Evolutionary conservation across 2,797 vertebrate species (phyloP), one percentile per base, ranked within the genome.

Genomic region (Sebastes minor): DNA sequence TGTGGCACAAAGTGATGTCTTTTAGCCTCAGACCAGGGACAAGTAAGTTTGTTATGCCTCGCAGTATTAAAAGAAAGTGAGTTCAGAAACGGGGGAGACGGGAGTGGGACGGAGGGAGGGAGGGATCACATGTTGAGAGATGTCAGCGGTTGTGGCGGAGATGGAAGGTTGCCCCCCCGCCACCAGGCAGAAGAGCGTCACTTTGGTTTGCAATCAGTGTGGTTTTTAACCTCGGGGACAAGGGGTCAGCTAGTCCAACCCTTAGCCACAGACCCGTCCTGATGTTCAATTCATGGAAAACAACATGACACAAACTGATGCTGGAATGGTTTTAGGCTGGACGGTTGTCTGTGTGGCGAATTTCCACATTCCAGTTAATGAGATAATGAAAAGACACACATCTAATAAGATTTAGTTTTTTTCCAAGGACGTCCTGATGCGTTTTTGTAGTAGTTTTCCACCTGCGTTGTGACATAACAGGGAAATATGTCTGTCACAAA

Each of bases 101-200:
- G 53, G 81, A 63, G 65, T 62, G 79, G 76, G 86, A 87, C 1
- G 53, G 62, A 74, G 79, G 80, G 73, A 71, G 86, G 78, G 87
- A 67, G 74, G 9, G 87, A 94, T 95, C 93, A 93, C 92, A 92
- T 93, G 90, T 89, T 92, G 80, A 69, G 89, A 89, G 86, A 88
- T 93, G 94, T 94, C 94, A 93, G 87, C 55, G 82, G 83, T 86
- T 94, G 92, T 94, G 90, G 91, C 86, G 30, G 87, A 90, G 90
- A 94, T 81, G 90, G 81, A 92, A 76, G 84, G 69, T 86, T 80
- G 72, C 86, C 82, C 75, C 75, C 82, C 75, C 59, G 80, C 94
- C 91, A 94, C 89, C 82, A 90, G 93, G 91, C 93, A 91, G 87
- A 87, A 71, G 69, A 82, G 90, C 88, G 89, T 95, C 94, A 94